Percentiles rank a stretch among this genome's conserved stretches.
Conservation (phyloP, 2,888 invertebrate genomes). For the Heteromyza rotundicornis region DNA sequence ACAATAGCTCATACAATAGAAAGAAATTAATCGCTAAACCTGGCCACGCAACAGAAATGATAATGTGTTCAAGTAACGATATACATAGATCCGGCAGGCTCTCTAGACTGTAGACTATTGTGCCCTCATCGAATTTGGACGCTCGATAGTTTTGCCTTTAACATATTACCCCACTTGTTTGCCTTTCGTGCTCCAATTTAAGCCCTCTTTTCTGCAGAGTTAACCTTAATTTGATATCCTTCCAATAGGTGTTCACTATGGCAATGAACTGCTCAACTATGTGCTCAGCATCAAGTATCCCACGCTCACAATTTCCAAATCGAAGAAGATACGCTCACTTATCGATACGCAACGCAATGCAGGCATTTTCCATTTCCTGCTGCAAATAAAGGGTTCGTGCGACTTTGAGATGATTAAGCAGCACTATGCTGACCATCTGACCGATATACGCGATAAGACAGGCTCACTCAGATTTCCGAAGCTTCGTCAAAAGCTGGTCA, state of each 20-base stretch:
- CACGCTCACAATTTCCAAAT: conserved; percentile 68
- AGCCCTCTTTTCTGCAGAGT: too few species aligned
- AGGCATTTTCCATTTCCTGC: conserved; percentile 74
- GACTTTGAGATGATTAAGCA: conserved; percentile 67
- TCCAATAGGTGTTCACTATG: conserved; percentile 64
- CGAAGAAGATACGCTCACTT: conserved; percentile 70
- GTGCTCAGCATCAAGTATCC: conserved; percentile 68
- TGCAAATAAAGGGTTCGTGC: conserved; percentile 69
- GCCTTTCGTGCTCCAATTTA: too few species aligned
- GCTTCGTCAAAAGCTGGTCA: conserved; percentile 71
- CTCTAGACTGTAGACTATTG: too few species aligned
- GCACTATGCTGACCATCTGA: conserved; percentile 64
- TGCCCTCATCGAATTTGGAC: too few species aligned
- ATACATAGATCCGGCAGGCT: too few species aligned
- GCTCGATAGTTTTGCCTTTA: too few species aligned
- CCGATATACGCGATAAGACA: conserved; percentile 66
- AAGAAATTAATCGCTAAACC: too few species aligned
- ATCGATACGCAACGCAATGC: conserved; percentile 77
- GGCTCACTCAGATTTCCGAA: conserved; percentile 71
- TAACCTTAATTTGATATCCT: too few species aligned
- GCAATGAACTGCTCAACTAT: conserved; percentile 67
- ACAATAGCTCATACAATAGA: too few species aligned
- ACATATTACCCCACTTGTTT: too few species aligned
- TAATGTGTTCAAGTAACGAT: too few species aligned
- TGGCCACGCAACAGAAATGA: too few species aligned